Evolutionary conservation across 2,888 invertebrate genomes (phyloP).

Genomic region (Ornithoptera alexandrae): DNA sequence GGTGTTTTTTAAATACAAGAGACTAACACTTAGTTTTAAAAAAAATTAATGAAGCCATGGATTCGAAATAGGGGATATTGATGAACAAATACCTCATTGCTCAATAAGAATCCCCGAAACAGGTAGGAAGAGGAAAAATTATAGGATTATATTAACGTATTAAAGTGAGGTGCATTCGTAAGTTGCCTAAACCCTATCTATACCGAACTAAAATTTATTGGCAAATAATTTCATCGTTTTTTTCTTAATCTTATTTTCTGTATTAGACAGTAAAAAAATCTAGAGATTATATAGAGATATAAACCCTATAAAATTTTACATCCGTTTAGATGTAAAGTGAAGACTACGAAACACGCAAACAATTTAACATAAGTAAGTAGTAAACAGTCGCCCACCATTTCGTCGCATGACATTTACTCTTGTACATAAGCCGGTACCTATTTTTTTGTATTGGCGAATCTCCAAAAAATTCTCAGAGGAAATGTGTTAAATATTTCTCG

Average conservation of each 20-base stretch:
- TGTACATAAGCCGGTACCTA: conserved; percentile 19
- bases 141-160: too few species aligned
- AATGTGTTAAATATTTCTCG: conserved; percentile 29
- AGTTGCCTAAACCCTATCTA: too few species aligned
- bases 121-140: too few species aligned
- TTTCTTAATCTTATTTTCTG: neutral
- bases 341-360: neutral
- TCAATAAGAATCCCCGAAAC: too few species aligned
- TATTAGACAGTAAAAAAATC: neutral
- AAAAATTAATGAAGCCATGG: too few species aligned
- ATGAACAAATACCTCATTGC: too few species aligned
- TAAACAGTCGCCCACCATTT: neutral
- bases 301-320: neutral
- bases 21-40: too few species aligned
- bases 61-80: too few species aligned
- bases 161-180: too few species aligned
- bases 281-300: neutral
- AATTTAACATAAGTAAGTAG: neutral
- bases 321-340: neutral
- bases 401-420: conserved; percentile 22
- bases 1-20: too few species aligned
- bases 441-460: conserved; percentile 27
- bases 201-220: too few species aligned
- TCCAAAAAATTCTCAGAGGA: conserved; percentile 28
- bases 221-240: too few species aligned